These are phyloP conservation scores for Thereuonema tuberculata DNA, from an alignment of 1,140 invertebrate genomes.

Conservation along the genomic window DNA sequence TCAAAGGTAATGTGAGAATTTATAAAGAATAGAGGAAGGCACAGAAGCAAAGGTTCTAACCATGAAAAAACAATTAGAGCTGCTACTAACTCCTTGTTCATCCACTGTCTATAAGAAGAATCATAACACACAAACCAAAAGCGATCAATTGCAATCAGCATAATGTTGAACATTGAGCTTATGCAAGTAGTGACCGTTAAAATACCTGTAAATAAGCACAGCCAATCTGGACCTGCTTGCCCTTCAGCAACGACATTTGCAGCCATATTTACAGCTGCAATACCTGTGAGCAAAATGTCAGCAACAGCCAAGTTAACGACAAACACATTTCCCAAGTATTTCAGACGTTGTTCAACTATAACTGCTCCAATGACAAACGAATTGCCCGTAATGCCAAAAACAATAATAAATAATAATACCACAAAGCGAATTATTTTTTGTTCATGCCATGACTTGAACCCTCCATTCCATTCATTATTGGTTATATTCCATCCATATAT, in stretches of 20 bases:
- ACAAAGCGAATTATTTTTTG: background rate
- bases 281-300: background rate
- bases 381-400: background rate
- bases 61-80: background rate
- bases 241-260: background rate
- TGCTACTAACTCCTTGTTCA: background rate
- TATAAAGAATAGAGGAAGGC: background rate
- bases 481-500: no score
- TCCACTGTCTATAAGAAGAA: background rate
- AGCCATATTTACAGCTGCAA: background rate
- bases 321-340: background rate
- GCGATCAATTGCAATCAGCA: background rate
- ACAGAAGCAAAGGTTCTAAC: background rate
- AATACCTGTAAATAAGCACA: background rate
- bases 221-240: background rate
- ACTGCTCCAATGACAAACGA: background rate
- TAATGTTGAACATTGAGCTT: background rate
- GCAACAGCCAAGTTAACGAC: conserved; percentile 8
- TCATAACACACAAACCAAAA: background rate
- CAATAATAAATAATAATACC: background rate
- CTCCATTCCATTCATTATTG: no score
- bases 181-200: background rate
- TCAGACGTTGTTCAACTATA: background rate
- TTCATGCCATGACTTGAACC: no score
- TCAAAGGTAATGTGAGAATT: background rate